Base-by-base conservation (phyloP, 35 echinoderm and acorn worm genomes). In the Apostichopus japonicus region DNA sequence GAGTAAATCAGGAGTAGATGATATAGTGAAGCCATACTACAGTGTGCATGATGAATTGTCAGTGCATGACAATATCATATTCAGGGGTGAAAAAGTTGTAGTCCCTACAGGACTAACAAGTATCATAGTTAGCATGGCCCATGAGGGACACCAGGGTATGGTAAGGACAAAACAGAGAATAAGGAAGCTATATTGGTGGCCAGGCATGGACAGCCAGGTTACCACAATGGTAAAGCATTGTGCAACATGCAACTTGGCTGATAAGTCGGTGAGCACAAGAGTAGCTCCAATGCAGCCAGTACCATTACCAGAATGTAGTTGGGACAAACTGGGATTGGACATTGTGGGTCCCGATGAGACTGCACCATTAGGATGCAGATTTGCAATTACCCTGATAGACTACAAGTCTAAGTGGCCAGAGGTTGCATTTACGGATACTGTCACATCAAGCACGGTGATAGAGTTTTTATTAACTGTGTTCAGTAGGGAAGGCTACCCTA, bases 101-200 rank as follows among this genome's bases (percentile, higher is more conserved):
- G 77, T 96, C 6, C 92, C 94, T 15, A 2, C 58, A 27, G 19
- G 19, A 72, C 78, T 92, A 59, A 56, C 94, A 19, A 1, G 24
- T 10, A 75, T 52, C 2, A 70, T 93, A 21, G 61, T 91, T 93
- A 53, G 57, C 8, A n/a, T 82, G 5, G 94, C 94, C 6, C 94
- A 95, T 65, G 91, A 92, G 57, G 92, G 71, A 11, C 94, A 95
- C 58, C 92, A n/a, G n/a, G 86, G 94, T 8, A 95, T 95, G 16
- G 94, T 95, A 5, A 82, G 86, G 23, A 93, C 84, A 11, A 93
- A 95, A 84, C 94, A 95, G 54, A 9, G 92, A 59, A 89, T 93
- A 52, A 24, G 92, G 22, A 65, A 93, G 10, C 57, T 86, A 9
- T 93, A 93, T 77, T 96, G 92, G 91, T 96, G 92, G 94, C 94